These are phyloP conservation scores for Chiroxiphia lanceolata DNA, from an alignment of 2,797 vertebrate species.

Conservation along the genomic window DNA sequence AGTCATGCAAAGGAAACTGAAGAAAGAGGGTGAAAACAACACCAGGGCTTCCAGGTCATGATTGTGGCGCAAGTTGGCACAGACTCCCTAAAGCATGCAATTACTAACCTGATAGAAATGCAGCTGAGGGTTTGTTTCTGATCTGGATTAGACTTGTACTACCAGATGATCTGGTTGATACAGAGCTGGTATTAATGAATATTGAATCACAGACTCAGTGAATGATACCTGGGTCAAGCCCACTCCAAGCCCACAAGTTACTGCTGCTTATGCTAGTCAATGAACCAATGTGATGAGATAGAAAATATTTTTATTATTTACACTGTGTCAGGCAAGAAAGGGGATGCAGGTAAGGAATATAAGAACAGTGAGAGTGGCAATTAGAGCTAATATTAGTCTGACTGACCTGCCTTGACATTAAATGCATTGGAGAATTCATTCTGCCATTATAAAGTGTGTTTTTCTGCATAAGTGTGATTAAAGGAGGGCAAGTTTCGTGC, in stretches of 20 bases:
- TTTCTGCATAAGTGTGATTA: neutral
- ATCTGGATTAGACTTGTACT: neutral
- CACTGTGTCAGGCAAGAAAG: neutral
- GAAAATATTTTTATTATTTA: neutral
- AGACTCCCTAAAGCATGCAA: neutral
- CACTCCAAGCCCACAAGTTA: neutral
- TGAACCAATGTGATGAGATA: neutral
- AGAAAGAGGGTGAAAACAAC: neutral
- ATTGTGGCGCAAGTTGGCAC: neutral
- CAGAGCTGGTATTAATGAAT: neutral
- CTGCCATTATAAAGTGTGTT: neutral
- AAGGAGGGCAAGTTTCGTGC: neutral
- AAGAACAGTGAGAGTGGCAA: neutral
- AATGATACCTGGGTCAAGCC: neutral
- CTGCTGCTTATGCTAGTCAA: neutral
- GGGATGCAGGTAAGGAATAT: neutral
- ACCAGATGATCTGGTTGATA: neutral
- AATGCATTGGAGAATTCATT: neutral
- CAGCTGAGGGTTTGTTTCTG: neutral
- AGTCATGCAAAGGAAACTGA: fast-evolving
- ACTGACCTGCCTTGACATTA: neutral
- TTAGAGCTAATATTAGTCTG: neutral
- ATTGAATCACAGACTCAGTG: neutral
- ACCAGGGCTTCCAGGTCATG: neutral
- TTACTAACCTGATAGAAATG: slow-evolving; percentile 14